phyloP scores from a whole-genome alignment of 2,888 invertebrate genomes.

The Pandemis corylana region DNA sequence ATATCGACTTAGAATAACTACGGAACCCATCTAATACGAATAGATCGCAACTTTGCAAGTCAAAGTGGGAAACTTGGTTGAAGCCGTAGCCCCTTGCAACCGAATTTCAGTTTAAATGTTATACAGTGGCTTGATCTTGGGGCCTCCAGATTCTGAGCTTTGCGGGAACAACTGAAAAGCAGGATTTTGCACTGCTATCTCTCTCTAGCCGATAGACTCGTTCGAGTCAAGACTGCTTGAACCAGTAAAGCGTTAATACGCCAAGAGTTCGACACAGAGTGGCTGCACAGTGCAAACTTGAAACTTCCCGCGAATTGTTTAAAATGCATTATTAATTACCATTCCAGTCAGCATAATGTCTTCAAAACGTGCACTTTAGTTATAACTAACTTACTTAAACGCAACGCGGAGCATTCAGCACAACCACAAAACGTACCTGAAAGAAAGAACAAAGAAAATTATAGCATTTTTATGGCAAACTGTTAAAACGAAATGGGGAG shows the following conservation, averaged over 20 bases:
- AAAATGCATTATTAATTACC: neutral
- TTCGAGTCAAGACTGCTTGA: constrained; percentile 10
- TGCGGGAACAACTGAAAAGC: constrained; percentile 19
- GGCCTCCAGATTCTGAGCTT: constrained; percentile 14
- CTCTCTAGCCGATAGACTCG: neutral
- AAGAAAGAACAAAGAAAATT: constrained; percentile 47
- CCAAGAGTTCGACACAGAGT: neutral
- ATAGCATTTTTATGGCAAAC: constrained; percentile 28
- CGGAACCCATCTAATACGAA: constrained; percentile 42
- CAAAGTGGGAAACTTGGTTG: constrained; percentile 53
- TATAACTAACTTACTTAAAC: constrained; percentile 36
- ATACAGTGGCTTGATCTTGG: constrained; percentile 31
- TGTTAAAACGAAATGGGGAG: constrained; percentile 51
- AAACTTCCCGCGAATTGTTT: constrained; percentile 8
- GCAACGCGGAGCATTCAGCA: constrained; percentile 15
- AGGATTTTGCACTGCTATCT: constrained; percentile 13
- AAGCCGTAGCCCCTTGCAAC: constrained; percentile 50
- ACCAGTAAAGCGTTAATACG: constrained; percentile 7
- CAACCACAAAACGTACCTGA: constrained; percentile 50
- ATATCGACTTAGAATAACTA: constrained; percentile 41
- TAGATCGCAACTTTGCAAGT: constrained; percentile 51
- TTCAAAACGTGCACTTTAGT: constrained; percentile 9
- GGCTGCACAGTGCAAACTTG: constrained; percentile 8
- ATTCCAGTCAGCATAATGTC: neutral
- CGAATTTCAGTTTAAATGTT: constrained; percentile 42